Evolutionary conservation across 2,888 invertebrate genomes (phyloP), one percentile per base, ranked within the genome.

Genomic region (Dusona sp.): DNA sequence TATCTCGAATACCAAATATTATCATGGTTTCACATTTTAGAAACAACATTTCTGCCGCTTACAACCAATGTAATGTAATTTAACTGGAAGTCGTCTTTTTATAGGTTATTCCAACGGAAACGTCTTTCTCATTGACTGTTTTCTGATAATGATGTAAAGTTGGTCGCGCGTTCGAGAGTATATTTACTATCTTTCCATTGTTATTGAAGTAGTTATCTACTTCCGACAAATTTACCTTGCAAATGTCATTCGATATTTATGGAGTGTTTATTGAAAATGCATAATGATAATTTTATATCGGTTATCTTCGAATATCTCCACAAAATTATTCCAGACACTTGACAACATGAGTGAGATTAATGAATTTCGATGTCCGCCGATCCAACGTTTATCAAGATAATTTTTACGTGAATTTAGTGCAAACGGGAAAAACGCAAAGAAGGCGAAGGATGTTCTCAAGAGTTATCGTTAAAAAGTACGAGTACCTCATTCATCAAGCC

Each of bases 401-500:
- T 83, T 85, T 75, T 54, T 25, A 36, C 48, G 29, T 11, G 33
- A 57, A 77, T 57, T 79, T 75, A 51, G 25, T 9, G 6, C 2
- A 16, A 13, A 13, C 19, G 45, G 25, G 33, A 29, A 11, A 51
- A 42, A n/a, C 13, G 48, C 19, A 22, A 57, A 4, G 57, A 9
- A 19, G 19, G 33, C 11, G 36, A 29, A 22, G 70, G 57, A 33
- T 70, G n/a, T 72, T 51, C 77, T 83, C 51, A 25, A 70, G 79
- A 83, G 64, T 85, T 79, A 85, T 82, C 73, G 79, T 86, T 82
- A 79, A 83, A 86, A 86, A 74, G 29, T 79, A 77, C 77, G 77
- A 79, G 83, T 77, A 65, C 72, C 79, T 79, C 79, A 77, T 86
- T 86, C 72, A 86, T 86, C 83, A 83, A 72, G 77, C 57, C 48